phyloP scores from a whole-genome alignment of 2,888 invertebrate species.

The Resseliella maxima region DNA sequence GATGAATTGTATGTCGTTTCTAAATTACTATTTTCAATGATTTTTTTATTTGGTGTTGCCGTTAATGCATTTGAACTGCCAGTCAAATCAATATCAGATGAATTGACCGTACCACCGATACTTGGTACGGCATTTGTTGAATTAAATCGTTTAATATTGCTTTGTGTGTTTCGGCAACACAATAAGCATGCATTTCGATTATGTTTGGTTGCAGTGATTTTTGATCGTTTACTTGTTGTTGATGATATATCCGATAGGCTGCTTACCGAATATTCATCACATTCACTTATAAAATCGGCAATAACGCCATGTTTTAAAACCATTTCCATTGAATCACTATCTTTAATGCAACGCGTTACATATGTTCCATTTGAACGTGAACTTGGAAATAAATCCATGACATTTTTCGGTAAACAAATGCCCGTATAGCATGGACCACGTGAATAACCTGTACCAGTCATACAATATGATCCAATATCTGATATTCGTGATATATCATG shows the following conservation, averaged over 20 bases:
- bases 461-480: slow-evolving; percentile 61
- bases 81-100: slow-evolving; percentile 58
- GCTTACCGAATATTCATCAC: slow-evolving; percentile 67
- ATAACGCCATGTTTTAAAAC: slow-evolving; percentile 64
- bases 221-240: slow-evolving; percentile 64
- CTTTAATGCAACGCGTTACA: slow-evolving; percentile 66
- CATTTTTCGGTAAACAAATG: slow-evolving; percentile 67
- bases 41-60: slow-evolving; percentile 23
- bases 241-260: slow-evolving; percentile 68
- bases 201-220: slow-evolving; percentile 65
- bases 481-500: slow-evolving; percentile 61
- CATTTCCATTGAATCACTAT: slow-evolving; percentile 64
- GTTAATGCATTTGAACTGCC: slow-evolving; percentile 60
- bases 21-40: background rate
- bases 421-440: slow-evolving; percentile 67
- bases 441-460: slow-evolving; percentile 61
- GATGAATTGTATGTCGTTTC: slow-evolving; percentile 67
- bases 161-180: slow-evolving; percentile 63
- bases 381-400: slow-evolving; percentile 66
- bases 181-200: slow-evolving; percentile 65
- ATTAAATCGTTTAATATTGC: slow-evolving; percentile 59
- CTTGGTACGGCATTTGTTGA: slow-evolving; percentile 57
- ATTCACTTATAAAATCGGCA: slow-evolving; percentile 66
- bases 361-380: slow-evolving; percentile 65
- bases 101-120: slow-evolving; percentile 59